Evolutionary conservation across 2,113 vertebrate genomes (phyloP).

Genomic region (Ameiurus melas): DNA sequence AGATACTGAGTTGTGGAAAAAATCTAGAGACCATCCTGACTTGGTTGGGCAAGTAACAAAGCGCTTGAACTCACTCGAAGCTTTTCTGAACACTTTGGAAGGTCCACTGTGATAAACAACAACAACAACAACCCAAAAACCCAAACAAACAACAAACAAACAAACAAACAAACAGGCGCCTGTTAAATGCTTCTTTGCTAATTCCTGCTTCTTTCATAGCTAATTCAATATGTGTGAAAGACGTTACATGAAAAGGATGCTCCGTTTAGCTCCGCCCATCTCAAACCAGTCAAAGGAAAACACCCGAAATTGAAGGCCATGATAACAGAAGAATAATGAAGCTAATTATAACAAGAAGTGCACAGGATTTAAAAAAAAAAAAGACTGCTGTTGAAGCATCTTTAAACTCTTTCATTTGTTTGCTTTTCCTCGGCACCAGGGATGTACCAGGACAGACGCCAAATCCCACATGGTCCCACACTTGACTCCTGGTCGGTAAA

Average conservation of each 20-base stretch:
- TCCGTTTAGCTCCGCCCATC: not conserved
- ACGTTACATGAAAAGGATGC: not conserved
- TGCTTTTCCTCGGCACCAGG: constrained; percentile 28
- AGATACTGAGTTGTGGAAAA: too few species aligned
- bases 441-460: constrained; percentile 5
- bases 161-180: too few species aligned
- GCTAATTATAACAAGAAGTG: not conserved
- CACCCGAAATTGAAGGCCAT: not conserved
- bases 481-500: not conserved
- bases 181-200: too few species aligned
- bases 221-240: not conserved
- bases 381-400: constrained; percentile 19
- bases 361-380: not conserved
- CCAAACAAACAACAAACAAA: too few species aligned
- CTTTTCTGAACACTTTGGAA: too few species aligned
- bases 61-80: not conserved
- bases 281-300: not conserved
- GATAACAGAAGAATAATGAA: not conserved
- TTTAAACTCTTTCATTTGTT: constrained; percentile 34
- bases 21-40: too few species aligned
- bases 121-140: too few species aligned
- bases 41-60: not conserved
- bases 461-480: constrained; percentile 38
- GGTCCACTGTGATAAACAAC: too few species aligned
- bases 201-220: too few species aligned